Evolutionary conservation across 2,888 invertebrate genomes (phyloP).

Genomic region (Congeria kusceri): DNA sequence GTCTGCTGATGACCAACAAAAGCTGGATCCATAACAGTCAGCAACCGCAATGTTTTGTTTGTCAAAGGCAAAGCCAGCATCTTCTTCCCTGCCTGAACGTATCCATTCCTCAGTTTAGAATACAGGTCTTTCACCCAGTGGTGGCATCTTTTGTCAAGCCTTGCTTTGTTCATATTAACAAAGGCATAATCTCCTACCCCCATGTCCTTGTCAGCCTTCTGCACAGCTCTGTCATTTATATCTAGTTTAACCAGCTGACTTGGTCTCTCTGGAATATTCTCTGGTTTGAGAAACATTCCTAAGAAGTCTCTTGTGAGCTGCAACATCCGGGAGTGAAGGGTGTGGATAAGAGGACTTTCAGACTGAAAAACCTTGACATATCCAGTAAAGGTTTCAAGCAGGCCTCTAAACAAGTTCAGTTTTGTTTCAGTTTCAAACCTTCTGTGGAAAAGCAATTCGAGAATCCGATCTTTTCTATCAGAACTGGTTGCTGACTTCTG

Average conservation of each 20-base stretch:
- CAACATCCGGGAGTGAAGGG: conserved; percentile 26
- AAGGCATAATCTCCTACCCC: conserved; percentile 33
- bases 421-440: conserved; percentile 5
- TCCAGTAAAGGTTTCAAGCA: conserved; percentile 4
- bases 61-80: conserved; percentile 16
- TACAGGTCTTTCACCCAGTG: conserved; percentile 30
- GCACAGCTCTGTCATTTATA: conserved; percentile 18
- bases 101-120: conserved; percentile 17
- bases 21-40: conserved; percentile 33
- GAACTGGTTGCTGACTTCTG: conserved; percentile 9
- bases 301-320: conserved; percentile 27
- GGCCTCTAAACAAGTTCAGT: conserved; percentile 8
- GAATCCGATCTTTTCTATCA: conserved; percentile 5
- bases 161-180: conserved; percentile 27
- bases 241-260: conserved; percentile 11
- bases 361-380: conserved; percentile 31
- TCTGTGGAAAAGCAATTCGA: neutral
- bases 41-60: conserved; percentile 19
- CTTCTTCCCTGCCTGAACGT: conserved; percentile 37
- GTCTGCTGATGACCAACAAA: conserved; percentile 26
- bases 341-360: conserved; percentile 31
- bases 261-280: neutral
- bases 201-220: conserved; percentile 10
- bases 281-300: neutral
- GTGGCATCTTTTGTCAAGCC: conserved; percentile 27